phyloP scores from a whole-genome alignment of 2,797 vertebrate genomes.

The Ptychobarbus kaznakovi region DNA sequence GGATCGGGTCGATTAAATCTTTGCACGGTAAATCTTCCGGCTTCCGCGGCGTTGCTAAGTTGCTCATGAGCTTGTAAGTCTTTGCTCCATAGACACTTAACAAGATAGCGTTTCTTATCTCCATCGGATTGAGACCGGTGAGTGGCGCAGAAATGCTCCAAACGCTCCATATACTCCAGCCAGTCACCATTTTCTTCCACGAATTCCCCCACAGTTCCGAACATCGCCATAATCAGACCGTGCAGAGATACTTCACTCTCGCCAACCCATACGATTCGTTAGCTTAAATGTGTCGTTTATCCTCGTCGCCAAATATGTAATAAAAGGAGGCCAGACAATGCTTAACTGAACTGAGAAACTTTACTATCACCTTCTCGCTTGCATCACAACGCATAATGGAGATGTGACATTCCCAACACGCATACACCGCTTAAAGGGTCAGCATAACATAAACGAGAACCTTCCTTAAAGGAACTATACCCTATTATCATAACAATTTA shows the following conservation, averaged over 20 bases:
- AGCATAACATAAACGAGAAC: no score
- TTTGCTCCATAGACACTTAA: constrained; percentile 41
- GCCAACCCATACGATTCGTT: neutral
- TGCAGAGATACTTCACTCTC: neutral
- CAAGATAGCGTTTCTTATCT: constrained; percentile 29
- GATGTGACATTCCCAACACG: no score
- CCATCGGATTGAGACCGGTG: no score
- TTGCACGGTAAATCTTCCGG: constrained; percentile 4
- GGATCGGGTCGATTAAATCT: constrained; percentile 23
- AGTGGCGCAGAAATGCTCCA: constrained; percentile 46
- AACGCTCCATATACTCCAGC: constrained; percentile 31
- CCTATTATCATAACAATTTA: no score
- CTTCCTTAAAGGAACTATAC: no score
- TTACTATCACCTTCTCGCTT: no score
- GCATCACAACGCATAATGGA: no score
- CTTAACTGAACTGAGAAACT: neutral
- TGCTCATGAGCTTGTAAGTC: constrained; percentile 54
- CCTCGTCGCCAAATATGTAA: neutral
- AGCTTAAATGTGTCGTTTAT: neutral
- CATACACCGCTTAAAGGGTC: no score
- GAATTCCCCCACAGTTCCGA: constrained; percentile 34
- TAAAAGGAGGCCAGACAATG: neutral
- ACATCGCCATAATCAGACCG: neutral
- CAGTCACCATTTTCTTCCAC: constrained; percentile 33
- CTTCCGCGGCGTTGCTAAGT: constrained; percentile 32